These are phyloP conservation scores for Bombylius discolor DNA, from an alignment of 2,888 invertebrate species.

Conservation along the genomic window DNA sequence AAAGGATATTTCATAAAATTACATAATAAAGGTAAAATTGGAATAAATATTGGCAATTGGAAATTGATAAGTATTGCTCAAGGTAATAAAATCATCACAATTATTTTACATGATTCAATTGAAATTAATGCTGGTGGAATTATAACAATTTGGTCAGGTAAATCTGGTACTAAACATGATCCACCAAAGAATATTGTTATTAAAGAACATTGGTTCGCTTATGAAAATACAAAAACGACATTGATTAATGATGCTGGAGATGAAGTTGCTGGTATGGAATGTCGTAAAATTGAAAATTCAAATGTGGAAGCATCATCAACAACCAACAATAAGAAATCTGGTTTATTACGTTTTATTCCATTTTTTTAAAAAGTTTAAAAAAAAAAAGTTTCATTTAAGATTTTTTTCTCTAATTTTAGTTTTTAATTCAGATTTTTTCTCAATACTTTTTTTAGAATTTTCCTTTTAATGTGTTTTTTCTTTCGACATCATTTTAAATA, in stretches of 20 bases:
- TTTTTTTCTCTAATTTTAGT: too few relatives aligned
- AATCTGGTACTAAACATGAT: conserved; percentile 69
- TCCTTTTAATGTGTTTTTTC: too few relatives aligned
- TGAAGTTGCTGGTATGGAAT: conserved; percentile 57
- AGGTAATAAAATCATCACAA: conserved; percentile 62
- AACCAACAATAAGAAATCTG: conserved; percentile 1
- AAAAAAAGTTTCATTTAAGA: background rate
- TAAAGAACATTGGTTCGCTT: conserved; percentile 82
- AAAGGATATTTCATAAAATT: conserved; percentile 82
- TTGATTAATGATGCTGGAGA: conserved; percentile 72
- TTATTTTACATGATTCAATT: conserved; percentile 82
- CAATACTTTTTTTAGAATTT: too few relatives aligned
- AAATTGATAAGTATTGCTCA: conserved; percentile 71
- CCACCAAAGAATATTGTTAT: conserved; percentile 83
- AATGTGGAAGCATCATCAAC: conserved; percentile 22
- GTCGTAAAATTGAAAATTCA: conserved; percentile 47
- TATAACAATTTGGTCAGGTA: conserved; percentile 83
- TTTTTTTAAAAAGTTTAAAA: conserved; percentile 7
- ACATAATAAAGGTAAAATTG: conserved; percentile 76
- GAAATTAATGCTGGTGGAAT: conserved; percentile 65
- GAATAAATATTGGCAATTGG: conserved; percentile 46
- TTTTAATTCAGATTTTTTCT: too few relatives aligned
- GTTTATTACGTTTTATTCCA: conserved; percentile 28
- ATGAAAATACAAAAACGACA: conserved; percentile 68
- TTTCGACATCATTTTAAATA: too few relatives aligned